Percentiles rank a stretch among this genome's conserved stretches.
phyloP scores from a whole-genome alignment of 2,888 invertebrate genomes.

The Eilema depressum region DNA sequence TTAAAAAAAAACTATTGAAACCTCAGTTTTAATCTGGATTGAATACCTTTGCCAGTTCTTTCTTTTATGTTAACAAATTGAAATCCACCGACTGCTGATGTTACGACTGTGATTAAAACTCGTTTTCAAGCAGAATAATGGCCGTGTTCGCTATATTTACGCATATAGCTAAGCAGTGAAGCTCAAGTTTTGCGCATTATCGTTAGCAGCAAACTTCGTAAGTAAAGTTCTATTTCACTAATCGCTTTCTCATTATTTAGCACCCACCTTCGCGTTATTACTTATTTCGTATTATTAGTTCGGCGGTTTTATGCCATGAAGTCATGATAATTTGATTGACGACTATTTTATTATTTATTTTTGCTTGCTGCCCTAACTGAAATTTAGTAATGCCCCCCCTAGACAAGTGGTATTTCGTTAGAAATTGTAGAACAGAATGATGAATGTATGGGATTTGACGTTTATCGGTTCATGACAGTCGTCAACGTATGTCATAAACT shows the following conservation, averaged over 20 bases:
- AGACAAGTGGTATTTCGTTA: too few species aligned
- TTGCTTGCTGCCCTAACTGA: background rate
- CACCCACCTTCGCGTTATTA: background rate
- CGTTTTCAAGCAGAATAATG: background rate
- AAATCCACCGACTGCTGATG: background rate
- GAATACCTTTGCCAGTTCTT: too few species aligned
- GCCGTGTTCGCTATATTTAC: background rate
- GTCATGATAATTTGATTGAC: background rate
- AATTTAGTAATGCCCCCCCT: too few species aligned
- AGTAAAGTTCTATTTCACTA: conserved; percentile 9
- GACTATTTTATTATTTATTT: background rate
- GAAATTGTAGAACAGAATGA: too few species aligned
- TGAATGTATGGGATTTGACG: too few species aligned
- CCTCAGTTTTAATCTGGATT: too few species aligned
- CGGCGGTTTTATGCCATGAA: background rate
- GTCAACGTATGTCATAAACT: too few species aligned
- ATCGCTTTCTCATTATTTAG: background rate
- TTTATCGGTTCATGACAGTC: too few species aligned
- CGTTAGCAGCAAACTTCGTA: conserved; percentile 13
- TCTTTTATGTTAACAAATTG: too few species aligned
- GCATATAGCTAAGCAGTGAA: background rate
- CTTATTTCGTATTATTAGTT: background rate
- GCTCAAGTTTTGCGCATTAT: conserved; percentile 28
- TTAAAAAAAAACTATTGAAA: too few species aligned
- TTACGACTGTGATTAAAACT: conserved; percentile 4